Evolutionary conservation across 1,140 invertebrate species (phyloP), one percentile per base, ranked within the genome.

Genomic region (Drosophila rufa): DNA sequence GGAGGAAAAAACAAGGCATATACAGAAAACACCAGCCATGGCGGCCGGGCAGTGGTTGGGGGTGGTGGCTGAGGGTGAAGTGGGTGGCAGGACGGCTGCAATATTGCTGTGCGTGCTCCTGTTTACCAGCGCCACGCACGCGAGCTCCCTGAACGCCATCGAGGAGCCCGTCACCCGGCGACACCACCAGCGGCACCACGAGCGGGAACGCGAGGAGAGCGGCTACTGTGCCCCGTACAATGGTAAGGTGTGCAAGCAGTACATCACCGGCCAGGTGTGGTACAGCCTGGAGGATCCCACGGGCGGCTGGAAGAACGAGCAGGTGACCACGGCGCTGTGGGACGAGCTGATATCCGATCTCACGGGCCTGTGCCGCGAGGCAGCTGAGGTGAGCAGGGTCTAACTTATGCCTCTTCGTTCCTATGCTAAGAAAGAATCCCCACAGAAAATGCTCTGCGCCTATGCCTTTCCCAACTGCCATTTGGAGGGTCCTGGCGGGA

Each of bases 391-490:
- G 93, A 77, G 75, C 67, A 12, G 9, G 0, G 2, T 25, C 17
- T 14, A n/a, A 17, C 4, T 36, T 17, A 11, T 27, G 0, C 0
- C 8, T 8, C 25, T 40, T 48, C 1, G 19, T 22, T 22, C 19
- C 19, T 22, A 45, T n/a, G 8, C 7, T 58, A 25, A 45, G 15
- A 11, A 14, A 4, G 6, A 14, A 8, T 92, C 89, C 9, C 76
- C 51, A 12, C 30, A 96, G 95, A 96, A 96, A 95, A 94, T 99
- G 84, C 93, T 99, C 14, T 99, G 98, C 93, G 95, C 96, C 53
- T 98, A 98, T 94, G 97, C 97, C 14, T 99, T 98, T 94, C 98
- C 98, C 5, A 95, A 96, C 87, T 99, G 98, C 92, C 94, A 95
- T 45, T 92, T 96, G 79, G 94, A 95, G 77, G 94, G 95, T 6